These are phyloP conservation scores for Poecilia latipinna DNA, from an alignment of 2,113 vertebrate species.

Conservation along the genomic window DNA sequence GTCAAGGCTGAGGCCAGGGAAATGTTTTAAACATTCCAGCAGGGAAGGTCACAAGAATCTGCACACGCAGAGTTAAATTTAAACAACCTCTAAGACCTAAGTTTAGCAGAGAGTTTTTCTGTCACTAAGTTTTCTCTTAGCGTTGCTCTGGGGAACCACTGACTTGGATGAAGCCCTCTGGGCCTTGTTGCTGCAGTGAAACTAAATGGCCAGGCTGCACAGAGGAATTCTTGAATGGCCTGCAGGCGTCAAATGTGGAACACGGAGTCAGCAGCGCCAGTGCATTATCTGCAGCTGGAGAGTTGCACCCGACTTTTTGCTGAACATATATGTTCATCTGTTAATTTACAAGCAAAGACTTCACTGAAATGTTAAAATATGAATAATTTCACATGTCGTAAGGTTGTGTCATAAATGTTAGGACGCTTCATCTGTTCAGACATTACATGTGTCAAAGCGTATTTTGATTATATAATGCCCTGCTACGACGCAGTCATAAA, in stretches of 20 bases:
- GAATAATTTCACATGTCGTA: constrained; percentile 3
- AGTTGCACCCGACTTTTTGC: constrained; percentile 30
- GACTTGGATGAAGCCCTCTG: constrained; percentile 46
- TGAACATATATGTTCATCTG: constrained; percentile 40
- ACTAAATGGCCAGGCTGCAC: constrained; percentile 41
- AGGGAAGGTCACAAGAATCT: constrained; percentile 29
- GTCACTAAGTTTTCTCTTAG: constrained; percentile 11
- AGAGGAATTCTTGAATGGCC: constrained; percentile 46
- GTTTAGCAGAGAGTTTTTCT: constrained; percentile 29
- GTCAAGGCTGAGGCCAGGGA: constrained; percentile 42
- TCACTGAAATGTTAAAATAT: constrained; percentile 24
- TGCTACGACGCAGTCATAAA: too few species aligned
- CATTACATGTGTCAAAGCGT: too few species aligned
- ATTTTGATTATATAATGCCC: too few species aligned
- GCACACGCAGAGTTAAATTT: not conserved
- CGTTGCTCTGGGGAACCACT: constrained; percentile 36
- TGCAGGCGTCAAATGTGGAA: constrained; percentile 51
- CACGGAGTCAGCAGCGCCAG: constrained; percentile 26
- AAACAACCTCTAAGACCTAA: constrained; percentile 14
- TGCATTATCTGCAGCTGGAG: constrained; percentile 31
- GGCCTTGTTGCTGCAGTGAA: constrained; percentile 42
- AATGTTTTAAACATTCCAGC: constrained; percentile 47
- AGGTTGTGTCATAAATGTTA: not conserved
- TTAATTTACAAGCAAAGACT: constrained; percentile 16
- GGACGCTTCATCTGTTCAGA: not conserved